Base-by-base conservation (phyloP, 2,888 invertebrate genomes). In the Pseudococcus longispinus region DNA sequence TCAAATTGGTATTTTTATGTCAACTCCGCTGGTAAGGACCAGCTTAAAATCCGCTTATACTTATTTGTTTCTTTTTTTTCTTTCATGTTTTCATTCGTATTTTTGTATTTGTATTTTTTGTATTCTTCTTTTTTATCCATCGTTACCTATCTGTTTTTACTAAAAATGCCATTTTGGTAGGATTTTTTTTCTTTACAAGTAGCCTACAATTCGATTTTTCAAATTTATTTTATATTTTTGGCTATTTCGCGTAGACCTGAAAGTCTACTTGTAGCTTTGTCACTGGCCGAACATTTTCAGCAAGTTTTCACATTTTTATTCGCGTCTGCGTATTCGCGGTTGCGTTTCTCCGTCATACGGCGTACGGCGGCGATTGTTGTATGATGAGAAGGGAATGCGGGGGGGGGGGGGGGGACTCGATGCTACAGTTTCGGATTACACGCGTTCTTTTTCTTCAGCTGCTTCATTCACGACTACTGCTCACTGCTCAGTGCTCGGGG, bases 1-100 rank as follows among this genome's bases (percentile, higher is more conserved):
- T 95, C 95, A 96, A 94, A 96, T 96, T 95, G 96, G 96, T 95
- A 95, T 96, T 93, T 95, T 96, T 94, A 95, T 96, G 95, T 96
- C 96, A 94, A 96, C 95, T 94, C 96, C 96, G 93, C 94, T 96
- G 96, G 96, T 96, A 96, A 96, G 96, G 51, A 82, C 65, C 85
- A 85, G 85, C 85, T 85, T 85, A 13, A 85, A 65, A 84, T 15
- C 13, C 84, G 51, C 60, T 84, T 84, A 18, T 15, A n/a, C n/a
- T 83, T 18, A 5, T 51, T 46, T 83, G 15, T 6, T 26, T 3
- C 29, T 55, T 83, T 83, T n/a, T 55, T 18, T 26, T 29, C 55
- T 83, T 83, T 42, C 26, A 83, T 37, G 0, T 46, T 46, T 51
- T 83, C n/a, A 23, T 83, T 51, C 5, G 15, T n/a, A 51, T 51